phyloP scores from a whole-genome alignment of 2,113 vertebrate species.

The Actenoides lindsayi region DNA sequence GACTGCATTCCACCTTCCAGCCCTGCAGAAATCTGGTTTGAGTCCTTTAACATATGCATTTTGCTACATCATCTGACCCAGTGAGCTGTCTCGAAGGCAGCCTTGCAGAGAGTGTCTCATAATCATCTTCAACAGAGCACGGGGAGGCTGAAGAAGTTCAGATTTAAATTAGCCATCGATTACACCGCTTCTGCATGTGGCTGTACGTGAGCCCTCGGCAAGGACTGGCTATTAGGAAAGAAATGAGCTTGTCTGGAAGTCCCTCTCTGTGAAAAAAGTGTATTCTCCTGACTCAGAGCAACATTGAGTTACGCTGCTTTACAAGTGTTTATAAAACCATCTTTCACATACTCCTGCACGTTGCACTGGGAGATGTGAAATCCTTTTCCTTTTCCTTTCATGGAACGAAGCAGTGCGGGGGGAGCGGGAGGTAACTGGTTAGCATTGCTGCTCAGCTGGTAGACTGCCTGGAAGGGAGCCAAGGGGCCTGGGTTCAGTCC shows the following conservation, averaged over 20 bases:
- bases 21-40: not conserved
- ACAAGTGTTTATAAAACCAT: slow-evolving; percentile 12
- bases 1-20: not conserved
- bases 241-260: not conserved
- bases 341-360: not conserved
- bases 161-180: not conserved
- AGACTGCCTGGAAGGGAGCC: slow-evolving; percentile 66
- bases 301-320: not conserved
- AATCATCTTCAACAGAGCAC: not conserved
- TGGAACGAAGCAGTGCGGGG: not conserved
- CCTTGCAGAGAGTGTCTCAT: not conserved
- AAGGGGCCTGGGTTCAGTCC: slow-evolving; percentile 74
- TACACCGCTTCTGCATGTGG: not conserved
- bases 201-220: fast-evolving
- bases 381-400: slow-evolving; percentile 46
- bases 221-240: not conserved
- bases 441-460: slow-evolving; percentile 67
- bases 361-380: slow-evolving; percentile 16
- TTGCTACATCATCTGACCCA: not conserved
- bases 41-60: not conserved
- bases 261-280: not conserved
- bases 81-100: not conserved
- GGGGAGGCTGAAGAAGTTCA: not conserved
- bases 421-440: slow-evolving; percentile 15
- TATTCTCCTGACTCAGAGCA: not conserved